Evolutionary conservation across 2,888 invertebrate species (phyloP), one percentile per base, ranked within the genome.

Genomic region (Macaria notata): DNA sequence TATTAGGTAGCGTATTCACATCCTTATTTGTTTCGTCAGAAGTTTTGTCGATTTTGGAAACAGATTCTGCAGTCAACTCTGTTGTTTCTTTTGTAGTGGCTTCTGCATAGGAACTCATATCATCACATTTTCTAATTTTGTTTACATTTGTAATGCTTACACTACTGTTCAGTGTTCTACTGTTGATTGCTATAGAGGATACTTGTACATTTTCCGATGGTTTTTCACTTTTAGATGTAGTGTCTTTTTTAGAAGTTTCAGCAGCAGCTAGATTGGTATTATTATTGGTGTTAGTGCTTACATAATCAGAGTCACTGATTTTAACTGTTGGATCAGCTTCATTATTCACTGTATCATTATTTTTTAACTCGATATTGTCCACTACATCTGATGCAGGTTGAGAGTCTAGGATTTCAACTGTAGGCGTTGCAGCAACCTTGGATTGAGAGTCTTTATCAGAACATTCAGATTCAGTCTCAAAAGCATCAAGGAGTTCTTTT

Each of bases 401-500:
- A 9, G 49, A 8, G 29, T 31, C 49, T 7, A 8, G 46, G 49
- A 46, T 46, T 33, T 55, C 42, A 9, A 54, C 49, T 33, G 71
- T 69, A 53, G 62, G 49, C 47, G 41, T 49, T 62, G 84, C 79
- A 49, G 70, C 78, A 51, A 82, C 82, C 64, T 81, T 70, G 70
- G 81, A 75, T 64, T 62, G 69, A 19, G 70, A 72, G 54, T 82
- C 81, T 43, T 70, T 70, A 48, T 80, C 79, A 46, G 72, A 73
- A 46, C 59, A 49, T 55, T 81, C 83, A 30, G 83, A 78, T 59
- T 87, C 88, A 31, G 83, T 78, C 47, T 72, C 75, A 71, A 86
- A 88, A 64, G 88, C 88, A 55, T 86, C 68, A 36, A 88, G 53
- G 4, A 88, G 80, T 66, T 80, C 79, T 74, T 79, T 81, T 9